Base-by-base conservation (phyloP, 2,888 invertebrate genomes). In the Cynaeus angustus region DNA sequence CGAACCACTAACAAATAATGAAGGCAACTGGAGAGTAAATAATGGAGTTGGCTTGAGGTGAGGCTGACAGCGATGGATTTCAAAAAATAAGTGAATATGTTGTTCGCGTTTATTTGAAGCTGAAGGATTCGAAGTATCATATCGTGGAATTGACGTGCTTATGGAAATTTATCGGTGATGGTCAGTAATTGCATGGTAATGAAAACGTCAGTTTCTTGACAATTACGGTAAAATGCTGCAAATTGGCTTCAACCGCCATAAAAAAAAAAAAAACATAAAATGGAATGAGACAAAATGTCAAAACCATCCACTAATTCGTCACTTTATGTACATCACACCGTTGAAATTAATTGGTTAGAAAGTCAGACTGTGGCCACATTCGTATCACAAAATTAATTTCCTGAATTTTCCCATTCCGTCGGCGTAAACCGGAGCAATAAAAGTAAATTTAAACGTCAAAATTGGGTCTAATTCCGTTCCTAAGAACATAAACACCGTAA, bases 1-100 rank as follows among this genome's bases (percentile, higher is more conserved):
- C 79, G 79, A 79, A 77, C 74, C 79, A 73, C 76, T 81, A 81
- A 80, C 82, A 82, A 83, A 83, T 82, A 82, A 82, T 80, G 80
- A 82, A 77, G 74, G 76, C 72, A 75, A 77, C 74, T 66, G 72
- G 73, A 56, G 73, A 77, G 76, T 77, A 75, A 79, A 75, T 79
- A 77, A 78, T 77, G 78, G 73, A 53, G 71, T 70, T 59, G 66
- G 8, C 70, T 75, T 71, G 69, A 70, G 67, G 72, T 26, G 58
- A 72, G 75, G 72, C 72, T 77, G 78, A 76, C 77, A 76, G 72
- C 52, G 61, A 78, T 75, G 77, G 75, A 74, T 78, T 76, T 75
- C 33, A 33, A 9, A 33, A 4, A 33, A 33, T 33, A n/a, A n/a
- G 33, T 33, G 33, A 33, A 33, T 28, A 5, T 28, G 28, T 28